phyloP scores from a whole-genome alignment of 2,888 invertebrate species.

The Ommatoiulus sabulosus region DNA sequence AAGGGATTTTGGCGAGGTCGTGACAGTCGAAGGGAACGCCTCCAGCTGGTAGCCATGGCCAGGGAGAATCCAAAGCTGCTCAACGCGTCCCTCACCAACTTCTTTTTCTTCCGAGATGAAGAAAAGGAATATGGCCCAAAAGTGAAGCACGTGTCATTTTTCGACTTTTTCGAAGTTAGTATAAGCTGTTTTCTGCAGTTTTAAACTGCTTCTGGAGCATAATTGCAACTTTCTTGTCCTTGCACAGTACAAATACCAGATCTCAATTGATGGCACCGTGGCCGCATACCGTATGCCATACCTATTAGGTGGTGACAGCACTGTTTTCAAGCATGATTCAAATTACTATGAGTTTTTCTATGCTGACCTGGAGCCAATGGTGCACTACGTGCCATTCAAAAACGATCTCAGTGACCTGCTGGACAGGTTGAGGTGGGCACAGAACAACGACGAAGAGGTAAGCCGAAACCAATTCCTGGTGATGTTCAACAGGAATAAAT shows the following conservation, averaged over 20 bases:
- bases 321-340: slow-evolving; percentile 92
- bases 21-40: slow-evolving; percentile 86
- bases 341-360: slow-evolving; percentile 97
- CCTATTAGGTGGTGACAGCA: slow-evolving; percentile 85
- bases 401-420: slow-evolving; percentile 83
- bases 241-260: slow-evolving; percentile 91
- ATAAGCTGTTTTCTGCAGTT: background rate
- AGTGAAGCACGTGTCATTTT: slow-evolving; percentile 86
- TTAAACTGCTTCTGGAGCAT: background rate
- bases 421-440: slow-evolving; percentile 82
- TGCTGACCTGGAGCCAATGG: slow-evolving; percentile 77
- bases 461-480: no score
- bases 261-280: slow-evolving; percentile 95
- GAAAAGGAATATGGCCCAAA: slow-evolving; percentile 88
- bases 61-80: slow-evolving; percentile 81
- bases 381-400: slow-evolving; percentile 87
- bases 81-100: slow-evolving; percentile 93
- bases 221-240: slow-evolving; percentile 58
- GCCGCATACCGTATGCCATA: slow-evolving; percentile 96
- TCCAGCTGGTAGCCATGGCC: slow-evolving; percentile 84
- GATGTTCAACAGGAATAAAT: no score
- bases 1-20: slow-evolving; percentile 92
- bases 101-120: slow-evolving; percentile 93
- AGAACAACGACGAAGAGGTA: slow-evolving; percentile 75
- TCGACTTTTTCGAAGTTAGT: slow-evolving; percentile 91